phyloP scores from a whole-genome alignment of 2,797 vertebrate species.

The Smutsia gigantea region DNA sequence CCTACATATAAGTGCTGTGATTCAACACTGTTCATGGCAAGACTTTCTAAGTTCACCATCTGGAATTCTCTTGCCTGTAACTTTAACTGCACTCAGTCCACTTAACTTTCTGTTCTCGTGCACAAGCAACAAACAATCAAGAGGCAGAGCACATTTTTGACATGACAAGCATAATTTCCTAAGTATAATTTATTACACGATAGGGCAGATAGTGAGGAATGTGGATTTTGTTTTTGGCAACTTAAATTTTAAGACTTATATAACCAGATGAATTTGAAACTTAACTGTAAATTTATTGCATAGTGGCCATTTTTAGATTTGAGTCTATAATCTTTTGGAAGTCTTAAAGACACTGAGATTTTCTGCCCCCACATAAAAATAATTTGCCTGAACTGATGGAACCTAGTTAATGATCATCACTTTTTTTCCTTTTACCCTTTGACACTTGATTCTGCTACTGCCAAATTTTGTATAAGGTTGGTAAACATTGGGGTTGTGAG shows the following conservation, averaged over 20 bases:
- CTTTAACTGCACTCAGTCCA: neutral
- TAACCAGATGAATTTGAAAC: conserved; percentile 29
- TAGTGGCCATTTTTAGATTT: conserved; percentile 20
- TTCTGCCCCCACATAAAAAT: neutral
- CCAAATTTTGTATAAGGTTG: neutral
- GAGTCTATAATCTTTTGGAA: neutral
- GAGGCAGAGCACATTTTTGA: neutral
- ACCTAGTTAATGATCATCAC: neutral
- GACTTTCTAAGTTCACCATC: neutral
- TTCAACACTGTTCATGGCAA: neutral
- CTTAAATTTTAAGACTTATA: conserved; percentile 43
- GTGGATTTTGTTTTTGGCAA: neutral
- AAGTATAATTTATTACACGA: neutral
- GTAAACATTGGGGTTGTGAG: neutral
- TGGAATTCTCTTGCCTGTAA: neutral
- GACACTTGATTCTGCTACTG: neutral
- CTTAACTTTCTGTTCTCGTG: conserved; percentile 24
- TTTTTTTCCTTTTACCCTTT: neutral
- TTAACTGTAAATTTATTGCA: conserved; percentile 32
- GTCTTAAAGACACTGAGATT: neutral
- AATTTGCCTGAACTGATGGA: neutral
- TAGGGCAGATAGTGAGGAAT: neutral
- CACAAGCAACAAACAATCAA: neutral
- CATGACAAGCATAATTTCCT: neutral
- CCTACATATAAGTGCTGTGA: neutral